phyloP scores from a whole-genome alignment of 2,797 vertebrate species.

The Epinephelus coioides region DNA sequence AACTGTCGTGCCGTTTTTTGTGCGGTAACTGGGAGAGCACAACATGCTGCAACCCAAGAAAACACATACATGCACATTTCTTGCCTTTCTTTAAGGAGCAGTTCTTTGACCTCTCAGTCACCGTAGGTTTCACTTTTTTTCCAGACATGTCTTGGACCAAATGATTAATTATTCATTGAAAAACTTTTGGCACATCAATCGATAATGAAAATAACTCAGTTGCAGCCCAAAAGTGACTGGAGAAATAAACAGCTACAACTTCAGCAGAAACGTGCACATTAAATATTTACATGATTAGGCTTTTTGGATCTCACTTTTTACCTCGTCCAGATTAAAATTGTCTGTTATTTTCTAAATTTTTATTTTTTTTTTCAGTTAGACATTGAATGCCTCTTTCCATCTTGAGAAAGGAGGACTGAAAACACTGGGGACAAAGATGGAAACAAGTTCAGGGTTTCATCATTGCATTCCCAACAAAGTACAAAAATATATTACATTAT shows the following conservation, averaged over 20 bases:
- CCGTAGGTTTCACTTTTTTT: neutral
- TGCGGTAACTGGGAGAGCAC: neutral
- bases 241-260: neutral
- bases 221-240: neutral
- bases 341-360: too few relatives aligned
- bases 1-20: neutral
- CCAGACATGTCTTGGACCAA: neutral
- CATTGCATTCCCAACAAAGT: too few relatives aligned
- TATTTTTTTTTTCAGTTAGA: too few relatives aligned
- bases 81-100: neutral
- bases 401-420: neutral
- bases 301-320: neutral
- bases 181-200: neutral
- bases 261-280: neutral
- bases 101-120: neutral
- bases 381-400: too few relatives aligned
- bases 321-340: too few relatives aligned
- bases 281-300: neutral
- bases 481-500: neutral
- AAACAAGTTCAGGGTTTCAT: neutral
- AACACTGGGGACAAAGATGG: neutral
- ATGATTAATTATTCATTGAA: neutral
- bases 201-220: neutral
- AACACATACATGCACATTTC: neutral
- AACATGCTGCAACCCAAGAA: neutral